Base-by-base conservation (phyloP, 2,888 invertebrate genomes). In the Teleiodes luculella region DNA sequence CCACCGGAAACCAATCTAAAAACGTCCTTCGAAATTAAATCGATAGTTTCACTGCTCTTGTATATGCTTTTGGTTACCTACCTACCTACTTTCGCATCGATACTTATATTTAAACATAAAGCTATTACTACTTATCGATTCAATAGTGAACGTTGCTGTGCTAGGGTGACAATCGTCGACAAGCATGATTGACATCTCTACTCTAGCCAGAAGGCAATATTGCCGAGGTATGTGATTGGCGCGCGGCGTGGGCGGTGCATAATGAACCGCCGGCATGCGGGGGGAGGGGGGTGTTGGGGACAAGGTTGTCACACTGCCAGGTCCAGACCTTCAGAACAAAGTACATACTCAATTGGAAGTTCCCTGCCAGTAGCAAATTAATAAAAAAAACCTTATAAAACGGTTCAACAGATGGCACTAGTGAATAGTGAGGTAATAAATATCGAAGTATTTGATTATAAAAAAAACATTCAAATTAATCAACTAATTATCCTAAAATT, bases 161-260 rank as follows among this genome's bases (percentile, higher is more conserved):
- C 39, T 18, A 39, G 39, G 16, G 39, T 39, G 39, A 16, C 39
- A 18, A 16, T 39, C 10, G 16, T 83, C 83, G 83, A 85, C 76
- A 80, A 74, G 75, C 72, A 73, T 68, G 65, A 75, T 70, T 74
- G 77, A 68, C 83, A 82, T 83, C 82, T 75, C 84, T 86, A 83
- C 82, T 75, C 84, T 86, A 83, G 75, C 64, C 72, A 70, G 79
- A 72, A 77, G 74, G 84, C 85, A 87, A 87, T 87, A 86, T 85
- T 80, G 80, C 76, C 72, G 75, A 72, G 78, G 71, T 75, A 78
- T 86, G 85, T 84, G 88, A 87, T 86, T 85, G 87, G 86, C 85
- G 83, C 83, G 77, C 79, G 75, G 81, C 78, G 83, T 43, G 43
- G 43, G 76, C 83, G 81, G 78, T 85, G 87, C 86, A 87, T 87